These are phyloP conservation scores for Myiozetetes cayanensis DNA, from an alignment of 2,113 vertebrate species.

Conservation along the genomic window DNA sequence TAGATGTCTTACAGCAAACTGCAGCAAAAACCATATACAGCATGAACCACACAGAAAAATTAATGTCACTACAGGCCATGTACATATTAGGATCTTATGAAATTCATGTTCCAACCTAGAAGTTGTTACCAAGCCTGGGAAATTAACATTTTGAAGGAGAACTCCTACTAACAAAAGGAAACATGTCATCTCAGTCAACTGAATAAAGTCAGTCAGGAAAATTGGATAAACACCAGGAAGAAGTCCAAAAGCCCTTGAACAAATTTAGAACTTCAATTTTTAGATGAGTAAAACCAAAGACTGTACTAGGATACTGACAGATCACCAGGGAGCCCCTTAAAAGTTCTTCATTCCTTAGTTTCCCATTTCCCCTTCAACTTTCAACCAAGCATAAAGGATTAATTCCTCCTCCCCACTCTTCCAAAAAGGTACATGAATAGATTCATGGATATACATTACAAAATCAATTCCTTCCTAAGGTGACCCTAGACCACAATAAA, in stretches of 20 bases:
- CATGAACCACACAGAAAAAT: background rate
- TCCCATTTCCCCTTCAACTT: background rate
- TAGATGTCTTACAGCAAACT: conserved; percentile 85
- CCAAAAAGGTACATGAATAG: background rate
- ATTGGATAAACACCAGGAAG: background rate
- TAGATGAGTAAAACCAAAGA: background rate
- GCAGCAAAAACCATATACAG: background rate
- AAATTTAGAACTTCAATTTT: background rate
- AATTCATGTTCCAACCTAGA: background rate
- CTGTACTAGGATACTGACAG: background rate
- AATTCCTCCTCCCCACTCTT: background rate
- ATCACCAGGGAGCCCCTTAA: background rate
- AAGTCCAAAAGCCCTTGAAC: background rate
- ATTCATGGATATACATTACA: background rate
- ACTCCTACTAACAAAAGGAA: background rate
- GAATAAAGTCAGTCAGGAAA: background rate
- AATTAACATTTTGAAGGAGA: background rate
- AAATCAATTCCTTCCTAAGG: background rate
- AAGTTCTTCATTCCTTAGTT: background rate
- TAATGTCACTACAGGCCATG: background rate
- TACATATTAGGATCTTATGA: background rate
- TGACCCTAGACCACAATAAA: background rate
- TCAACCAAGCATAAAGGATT: background rate
- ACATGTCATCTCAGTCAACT: background rate
- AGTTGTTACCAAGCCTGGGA: background rate